phyloP scores from a whole-genome alignment of 2,113 vertebrate species.

The Cariama cristata region DNA sequence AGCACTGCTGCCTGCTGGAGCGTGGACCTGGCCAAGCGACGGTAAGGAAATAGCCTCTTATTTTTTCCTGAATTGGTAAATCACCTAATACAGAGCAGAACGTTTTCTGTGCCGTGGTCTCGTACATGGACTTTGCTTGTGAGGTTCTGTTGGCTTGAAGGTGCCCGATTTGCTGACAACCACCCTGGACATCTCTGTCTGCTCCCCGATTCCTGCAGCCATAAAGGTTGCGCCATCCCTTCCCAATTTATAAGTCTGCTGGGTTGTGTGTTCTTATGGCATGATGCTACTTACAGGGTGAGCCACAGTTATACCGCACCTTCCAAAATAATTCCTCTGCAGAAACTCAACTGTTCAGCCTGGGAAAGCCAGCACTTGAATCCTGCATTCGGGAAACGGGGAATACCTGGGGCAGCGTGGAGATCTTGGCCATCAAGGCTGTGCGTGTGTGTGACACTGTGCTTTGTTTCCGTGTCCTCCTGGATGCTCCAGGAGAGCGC shows the following conservation, averaged over 20 bases:
- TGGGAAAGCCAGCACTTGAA: rapidly evolving
- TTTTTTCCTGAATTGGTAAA: neutral
- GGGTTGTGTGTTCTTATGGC: rapidly evolving
- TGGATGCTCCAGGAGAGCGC: neutral
- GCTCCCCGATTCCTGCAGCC: neutral
- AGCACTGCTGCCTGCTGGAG: rapidly evolving
- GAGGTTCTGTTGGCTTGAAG: neutral
- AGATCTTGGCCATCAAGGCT: neutral
- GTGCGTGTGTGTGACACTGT: rapidly evolving
- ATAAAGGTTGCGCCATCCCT: rapidly evolving
- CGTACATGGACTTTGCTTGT: rapidly evolving
- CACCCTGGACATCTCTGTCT: neutral
- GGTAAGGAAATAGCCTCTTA: neutral
- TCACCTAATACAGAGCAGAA: rapidly evolving
- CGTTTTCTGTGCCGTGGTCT: rapidly evolving
- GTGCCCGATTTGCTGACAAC: neutral
- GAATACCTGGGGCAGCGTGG: rapidly evolving
- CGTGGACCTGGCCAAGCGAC: rapidly evolving
- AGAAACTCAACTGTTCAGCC: neutral
- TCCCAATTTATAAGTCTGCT: neutral
- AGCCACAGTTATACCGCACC: rapidly evolving
- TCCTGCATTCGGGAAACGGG: rapidly evolving
- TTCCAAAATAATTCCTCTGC: neutral
- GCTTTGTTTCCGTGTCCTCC: neutral
- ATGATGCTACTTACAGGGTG: rapidly evolving